Conservation (phyloP, 1,140 invertebrate genomes). For the Bombus superbus region DNA sequence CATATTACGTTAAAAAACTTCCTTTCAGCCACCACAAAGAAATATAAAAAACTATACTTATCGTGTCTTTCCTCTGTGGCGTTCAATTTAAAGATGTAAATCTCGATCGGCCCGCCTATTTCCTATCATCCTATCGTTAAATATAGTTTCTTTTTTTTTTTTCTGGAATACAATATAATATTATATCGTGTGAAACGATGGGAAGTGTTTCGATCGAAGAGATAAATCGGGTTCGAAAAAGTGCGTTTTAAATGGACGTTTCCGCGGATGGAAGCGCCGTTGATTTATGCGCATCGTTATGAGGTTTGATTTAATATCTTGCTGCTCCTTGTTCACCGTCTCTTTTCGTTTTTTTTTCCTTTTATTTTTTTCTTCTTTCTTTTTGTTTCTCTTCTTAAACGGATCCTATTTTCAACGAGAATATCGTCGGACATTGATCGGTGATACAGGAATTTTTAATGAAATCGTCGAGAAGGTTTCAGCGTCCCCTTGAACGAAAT, state of each 20-base stretch:
- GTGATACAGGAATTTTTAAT: background rate
- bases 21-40: no score
- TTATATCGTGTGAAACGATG: background rate
- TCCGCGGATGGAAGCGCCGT: background rate
- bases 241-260: slow-evolving; percentile 30
- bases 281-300: slow-evolving; percentile 29
- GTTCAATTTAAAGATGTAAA: background rate
- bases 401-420: slow-evolving; percentile 13
- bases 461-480: background rate
- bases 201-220: background rate
- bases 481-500: background rate
- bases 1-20: no score
- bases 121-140: background rate
- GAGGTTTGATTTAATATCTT: slow-evolving; percentile 21
- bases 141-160: background rate
- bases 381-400: slow-evolving; percentile 3
- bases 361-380: background rate
- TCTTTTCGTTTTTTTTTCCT: background rate
- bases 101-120: background rate
- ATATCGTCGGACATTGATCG: slow-evolving; percentile 24
- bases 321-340: background rate
- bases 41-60: background rate
- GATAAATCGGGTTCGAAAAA: slow-evolving; percentile 5
- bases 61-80: background rate
- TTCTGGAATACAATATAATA: no score